A percentile compares a stretch with the other conserved stretches of the same genome.
phyloP scores from a whole-genome alignment of 1,140 invertebrate genomes.

The Nylanderia fulva region DNA sequence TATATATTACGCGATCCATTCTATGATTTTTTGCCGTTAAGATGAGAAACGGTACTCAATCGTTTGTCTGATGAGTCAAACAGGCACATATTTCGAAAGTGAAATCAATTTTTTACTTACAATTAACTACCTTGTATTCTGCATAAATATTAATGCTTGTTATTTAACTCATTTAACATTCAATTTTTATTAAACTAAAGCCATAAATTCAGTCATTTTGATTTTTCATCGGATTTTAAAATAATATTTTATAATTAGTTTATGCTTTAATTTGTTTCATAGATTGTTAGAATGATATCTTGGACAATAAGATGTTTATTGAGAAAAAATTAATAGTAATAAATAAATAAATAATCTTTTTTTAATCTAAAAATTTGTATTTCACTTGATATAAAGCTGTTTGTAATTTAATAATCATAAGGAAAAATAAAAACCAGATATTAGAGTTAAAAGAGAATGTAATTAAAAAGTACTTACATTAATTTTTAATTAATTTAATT shows the following conservation, averaged over 20 bases:
- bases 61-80: slow-evolving; percentile 7
- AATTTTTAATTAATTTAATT: background rate
- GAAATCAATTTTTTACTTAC: background rate
- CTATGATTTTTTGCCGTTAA: slow-evolving; percentile 11
- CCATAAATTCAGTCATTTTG: background rate
- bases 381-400: background rate
- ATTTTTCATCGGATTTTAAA: background rate
- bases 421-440: no score
- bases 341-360: background rate
- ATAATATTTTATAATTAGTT: background rate
- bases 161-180: background rate
- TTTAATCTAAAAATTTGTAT: background rate
- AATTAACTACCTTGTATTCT: background rate
- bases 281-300: background rate
- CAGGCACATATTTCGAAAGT: background rate
- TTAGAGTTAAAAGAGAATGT: background rate
- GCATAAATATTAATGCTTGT: background rate
- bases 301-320: background rate
- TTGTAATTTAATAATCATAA: no score
- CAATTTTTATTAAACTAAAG: background rate
- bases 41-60: slow-evolving; percentile 29
- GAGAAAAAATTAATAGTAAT: no score
- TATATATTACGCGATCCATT: background rate
- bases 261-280: background rate
- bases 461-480: background rate